Percentiles rank a stretch among this genome's conserved stretches.
phyloP scores from a whole-genome alignment of 2,113 vertebrate genomes.

The Pontoporia blainvillei region DNA sequence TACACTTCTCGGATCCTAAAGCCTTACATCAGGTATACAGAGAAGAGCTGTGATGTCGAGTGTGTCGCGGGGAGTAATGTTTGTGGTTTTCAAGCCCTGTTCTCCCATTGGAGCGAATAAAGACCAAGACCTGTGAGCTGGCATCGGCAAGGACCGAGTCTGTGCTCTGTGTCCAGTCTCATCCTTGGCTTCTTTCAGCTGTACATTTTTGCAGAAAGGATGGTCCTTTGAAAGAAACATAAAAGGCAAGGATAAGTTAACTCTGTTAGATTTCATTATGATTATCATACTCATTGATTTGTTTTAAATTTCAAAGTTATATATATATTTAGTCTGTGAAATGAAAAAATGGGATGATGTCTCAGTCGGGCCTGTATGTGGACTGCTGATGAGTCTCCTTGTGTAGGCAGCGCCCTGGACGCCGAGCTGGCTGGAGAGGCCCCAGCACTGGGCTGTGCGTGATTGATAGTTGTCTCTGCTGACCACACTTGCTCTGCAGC shows the following conservation, averaged over 20 bases:
- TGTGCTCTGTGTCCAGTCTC: neutral
- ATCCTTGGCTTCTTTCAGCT: neutral
- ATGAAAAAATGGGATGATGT: neutral
- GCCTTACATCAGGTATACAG: conserved; percentile 92
- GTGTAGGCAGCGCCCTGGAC: neutral
- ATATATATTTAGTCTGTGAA: neutral
- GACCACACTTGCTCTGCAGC: neutral
- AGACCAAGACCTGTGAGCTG: neutral
- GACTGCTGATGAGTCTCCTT: neutral
- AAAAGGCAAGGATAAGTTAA: neutral
- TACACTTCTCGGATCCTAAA: conserved; percentile 95
- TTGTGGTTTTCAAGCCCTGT: neutral
- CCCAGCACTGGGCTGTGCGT: neutral
- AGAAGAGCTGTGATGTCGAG: neutral
- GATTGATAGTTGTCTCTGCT: neutral
- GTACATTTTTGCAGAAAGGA: neutral
- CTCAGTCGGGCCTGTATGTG: neutral
- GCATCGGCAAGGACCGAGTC: neutral
- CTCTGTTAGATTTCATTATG: neutral
- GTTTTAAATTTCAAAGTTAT: neutral
- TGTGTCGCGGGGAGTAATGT: fast-evolving
- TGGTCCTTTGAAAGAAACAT: conserved; percentile 5
- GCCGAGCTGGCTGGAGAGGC: neutral
- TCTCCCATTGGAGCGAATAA: neutral
- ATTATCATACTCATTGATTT: neutral